These are phyloP conservation scores for Cottoperca gobio DNA, from an alignment of 2,797 vertebrate species.

Conservation along the genomic window DNA sequence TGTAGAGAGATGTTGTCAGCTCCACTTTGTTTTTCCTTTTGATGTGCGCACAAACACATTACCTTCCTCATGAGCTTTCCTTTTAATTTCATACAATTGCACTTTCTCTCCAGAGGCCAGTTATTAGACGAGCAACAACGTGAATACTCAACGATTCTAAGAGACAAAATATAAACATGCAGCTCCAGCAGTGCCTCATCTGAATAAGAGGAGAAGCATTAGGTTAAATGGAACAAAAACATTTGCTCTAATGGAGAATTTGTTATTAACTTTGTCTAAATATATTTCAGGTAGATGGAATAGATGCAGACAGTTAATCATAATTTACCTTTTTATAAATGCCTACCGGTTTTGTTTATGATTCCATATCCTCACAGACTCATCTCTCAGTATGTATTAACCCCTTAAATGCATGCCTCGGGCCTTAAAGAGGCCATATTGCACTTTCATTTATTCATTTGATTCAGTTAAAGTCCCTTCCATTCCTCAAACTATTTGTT, in stretches of 20 bases:
- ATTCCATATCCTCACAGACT: neutral
- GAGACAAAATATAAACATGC: constrained; percentile 37
- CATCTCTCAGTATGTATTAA: neutral
- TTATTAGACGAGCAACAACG: constrained; percentile 32
- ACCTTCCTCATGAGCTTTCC: constrained; percentile 23
- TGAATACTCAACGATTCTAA: constrained; percentile 30
- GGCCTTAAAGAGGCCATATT: neutral
- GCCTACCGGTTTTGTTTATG: neutral
- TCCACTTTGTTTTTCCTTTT: constrained; percentile 20
- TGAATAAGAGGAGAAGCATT: constrained; percentile 4
- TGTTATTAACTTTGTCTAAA: neutral
- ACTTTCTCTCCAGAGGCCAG: constrained; percentile 46
- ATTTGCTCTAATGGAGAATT: neutral
- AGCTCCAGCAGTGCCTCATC: neutral
- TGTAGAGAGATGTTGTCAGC: constrained; percentile 55
- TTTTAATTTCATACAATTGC: constrained; percentile 60
- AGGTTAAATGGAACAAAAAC: constrained; percentile 3
- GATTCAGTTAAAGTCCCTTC: neutral
- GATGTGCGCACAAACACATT: constrained; percentile 39
- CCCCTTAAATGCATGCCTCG: neutral
- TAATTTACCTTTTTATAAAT: neutral
- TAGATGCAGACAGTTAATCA: neutral
- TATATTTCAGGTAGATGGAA: neutral
- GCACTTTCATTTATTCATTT: neutral
- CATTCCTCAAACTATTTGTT: neutral